These are phyloP conservation scores for Dryobotodes eremita DNA, from an alignment of 2,888 invertebrate genomes.

Conservation along the genomic window DNA sequence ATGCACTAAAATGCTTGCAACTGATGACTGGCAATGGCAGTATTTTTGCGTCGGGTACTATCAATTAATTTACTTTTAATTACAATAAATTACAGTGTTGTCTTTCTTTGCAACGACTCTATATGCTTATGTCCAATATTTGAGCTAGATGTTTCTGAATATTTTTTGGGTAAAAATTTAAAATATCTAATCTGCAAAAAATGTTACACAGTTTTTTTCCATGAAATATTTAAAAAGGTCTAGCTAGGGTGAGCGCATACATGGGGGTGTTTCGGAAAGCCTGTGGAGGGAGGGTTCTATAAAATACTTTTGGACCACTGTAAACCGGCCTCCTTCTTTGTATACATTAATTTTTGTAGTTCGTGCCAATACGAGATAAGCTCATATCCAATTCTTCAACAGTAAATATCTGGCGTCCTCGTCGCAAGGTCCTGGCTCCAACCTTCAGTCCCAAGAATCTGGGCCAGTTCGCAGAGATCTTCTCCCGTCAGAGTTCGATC, in stretches of 20 bases:
- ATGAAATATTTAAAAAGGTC: background rate
- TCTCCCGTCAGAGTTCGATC: conserved; percentile 70
- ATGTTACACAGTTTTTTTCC: too few species aligned
- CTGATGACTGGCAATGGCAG: conserved; percentile 69
- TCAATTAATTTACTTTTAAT: background rate
- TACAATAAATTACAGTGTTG: too few species aligned
- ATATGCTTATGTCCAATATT: background rate
- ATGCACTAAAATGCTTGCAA: conserved; percentile 60
- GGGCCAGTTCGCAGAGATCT: conserved; percentile 70
- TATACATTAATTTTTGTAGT: background rate
- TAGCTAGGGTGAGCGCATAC: background rate
- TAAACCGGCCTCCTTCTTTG: background rate
- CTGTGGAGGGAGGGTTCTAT: too few species aligned
- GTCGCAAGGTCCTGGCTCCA: conserved; percentile 76
- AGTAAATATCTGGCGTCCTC: conserved; percentile 71
- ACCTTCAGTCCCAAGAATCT: conserved; percentile 74
- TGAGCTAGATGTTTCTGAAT: background rate
- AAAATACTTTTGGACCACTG: background rate
- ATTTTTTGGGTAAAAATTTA: background rate
- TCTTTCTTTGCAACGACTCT: background rate
- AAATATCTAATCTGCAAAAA: too few species aligned
- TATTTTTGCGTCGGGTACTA: conserved; percentile 73
- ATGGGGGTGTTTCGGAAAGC: background rate
- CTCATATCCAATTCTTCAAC: background rate
- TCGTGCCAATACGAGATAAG: background rate